Percentiles rank a stretch among this genome's conserved stretches.
Evolutionary conservation across 2,888 invertebrate genomes (phyloP).

Genomic region (Matsumyia berberina): DNA sequence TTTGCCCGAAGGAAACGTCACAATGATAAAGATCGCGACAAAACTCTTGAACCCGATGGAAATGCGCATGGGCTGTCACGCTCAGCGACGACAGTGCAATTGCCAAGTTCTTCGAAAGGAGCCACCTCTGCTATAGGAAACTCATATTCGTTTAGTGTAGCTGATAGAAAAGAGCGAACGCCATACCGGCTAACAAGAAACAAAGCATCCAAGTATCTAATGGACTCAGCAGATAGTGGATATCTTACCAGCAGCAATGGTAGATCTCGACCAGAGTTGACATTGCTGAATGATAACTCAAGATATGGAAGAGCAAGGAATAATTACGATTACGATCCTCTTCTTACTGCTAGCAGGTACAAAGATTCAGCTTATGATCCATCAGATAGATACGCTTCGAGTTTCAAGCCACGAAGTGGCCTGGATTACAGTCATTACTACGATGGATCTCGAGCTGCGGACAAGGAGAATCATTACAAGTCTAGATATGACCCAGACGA

Average conservation of each 20-base stretch:
- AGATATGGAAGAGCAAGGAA: conserved; percentile 77
- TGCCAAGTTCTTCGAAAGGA: conserved; percentile 88
- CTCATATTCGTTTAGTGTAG: conserved; percentile 86
- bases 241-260: conserved; percentile 80
- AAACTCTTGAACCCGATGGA: conserved; percentile 88
- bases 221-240: conserved; percentile 81
- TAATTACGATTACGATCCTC: conserved; percentile 77
- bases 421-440: conserved; percentile 78
- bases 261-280: conserved; percentile 77
- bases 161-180: conserved; percentile 84
- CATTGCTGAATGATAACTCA: conserved; percentile 81
- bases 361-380: conserved; percentile 82
- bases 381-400: conserved; percentile 77
- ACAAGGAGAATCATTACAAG: conserved; percentile 79
- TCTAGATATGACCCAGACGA: conserved; percentile 79
- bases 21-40: conserved; percentile 86
- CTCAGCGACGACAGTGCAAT: conserved; percentile 90
- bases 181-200: conserved; percentile 82
- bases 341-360: conserved; percentile 77
- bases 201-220: conserved; percentile 81
- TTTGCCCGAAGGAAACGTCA: conserved; percentile 86
- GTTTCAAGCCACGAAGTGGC: conserved; percentile 78
- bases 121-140: conserved; percentile 85
- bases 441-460: conserved; percentile 78
- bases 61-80: conserved; percentile 86